A percentile compares a stretch with the other conserved stretches of the same genome.
Evolutionary conservation across 2,888 invertebrate genomes (phyloP).

Genomic region (Eubasilissa splendida): DNA sequence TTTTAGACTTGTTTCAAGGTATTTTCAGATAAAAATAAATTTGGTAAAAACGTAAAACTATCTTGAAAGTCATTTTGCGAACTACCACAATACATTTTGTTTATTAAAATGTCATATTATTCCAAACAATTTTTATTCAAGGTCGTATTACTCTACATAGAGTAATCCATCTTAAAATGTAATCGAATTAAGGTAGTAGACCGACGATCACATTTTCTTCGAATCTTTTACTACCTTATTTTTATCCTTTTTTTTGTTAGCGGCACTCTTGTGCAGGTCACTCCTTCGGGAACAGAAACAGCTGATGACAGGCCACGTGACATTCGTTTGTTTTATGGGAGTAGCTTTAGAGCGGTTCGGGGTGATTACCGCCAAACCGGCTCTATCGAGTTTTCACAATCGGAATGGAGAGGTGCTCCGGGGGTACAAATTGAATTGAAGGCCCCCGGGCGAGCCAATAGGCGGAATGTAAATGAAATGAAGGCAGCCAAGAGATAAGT

Average conservation of each 20-base stretch:
- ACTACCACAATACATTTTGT: too few species aligned
- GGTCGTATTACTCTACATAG: too few species aligned
- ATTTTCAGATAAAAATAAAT: too few species aligned
- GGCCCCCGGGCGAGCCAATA: slow-evolving; percentile 28
- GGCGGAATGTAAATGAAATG: slow-evolving; percentile 49
- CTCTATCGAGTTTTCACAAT: slow-evolving; percentile 40
- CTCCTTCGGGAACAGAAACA: slow-evolving; percentile 22
- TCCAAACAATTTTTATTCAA: too few species aligned
- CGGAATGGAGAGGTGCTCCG: slow-evolving; percentile 30
- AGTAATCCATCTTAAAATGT: too few species aligned
- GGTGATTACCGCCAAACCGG: slow-evolving; percentile 49
- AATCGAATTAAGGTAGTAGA: too few species aligned
- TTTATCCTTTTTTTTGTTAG: slow-evolving; percentile 13
- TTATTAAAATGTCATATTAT: too few species aligned
- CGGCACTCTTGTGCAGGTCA: neutral
- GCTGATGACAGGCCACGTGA: slow-evolving; percentile 57
- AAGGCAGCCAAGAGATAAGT: slow-evolving; percentile 42
- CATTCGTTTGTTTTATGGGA: slow-evolving; percentile 55
- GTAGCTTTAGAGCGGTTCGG: slow-evolving; percentile 48
- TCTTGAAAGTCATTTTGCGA: too few species aligned
- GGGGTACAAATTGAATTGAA: slow-evolving; percentile 45
- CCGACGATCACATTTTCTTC: too few species aligned
- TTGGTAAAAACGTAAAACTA: too few species aligned
- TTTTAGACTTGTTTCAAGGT: too few species aligned
- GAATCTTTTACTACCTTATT: too few species aligned